phyloP scores from a whole-genome alignment of 35 echinoderm and acorn worm species.

The Amphiura filiformis region DNA sequence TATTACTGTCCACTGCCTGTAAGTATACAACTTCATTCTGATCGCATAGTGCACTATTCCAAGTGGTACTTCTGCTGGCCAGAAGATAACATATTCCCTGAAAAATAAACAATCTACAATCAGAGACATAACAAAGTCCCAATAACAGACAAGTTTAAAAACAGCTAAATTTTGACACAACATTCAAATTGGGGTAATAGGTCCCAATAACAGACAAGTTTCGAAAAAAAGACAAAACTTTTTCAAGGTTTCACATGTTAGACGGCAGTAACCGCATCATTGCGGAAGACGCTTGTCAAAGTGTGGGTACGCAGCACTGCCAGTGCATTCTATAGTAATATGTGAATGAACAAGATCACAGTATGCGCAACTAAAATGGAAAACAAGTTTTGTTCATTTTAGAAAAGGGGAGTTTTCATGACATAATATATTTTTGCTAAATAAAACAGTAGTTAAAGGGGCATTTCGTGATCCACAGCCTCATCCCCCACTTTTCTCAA shows the following conservation, averaged over 20 bases:
- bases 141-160: background rate
- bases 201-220: background rate
- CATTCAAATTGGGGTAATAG: background rate
- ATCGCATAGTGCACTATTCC: background rate
- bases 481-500: too few species aligned
- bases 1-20: slow-evolving; percentile 29
- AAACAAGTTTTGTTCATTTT: too few species aligned
- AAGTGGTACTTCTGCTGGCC: background rate
- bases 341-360: too few species aligned
- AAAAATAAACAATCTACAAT: background rate
- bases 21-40: background rate
- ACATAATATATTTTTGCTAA: background rate
- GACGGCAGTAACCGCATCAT: too few species aligned
- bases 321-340: too few species aligned
- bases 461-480: too few species aligned
- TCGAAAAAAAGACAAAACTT: too few species aligned
- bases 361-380: too few species aligned
- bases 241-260: too few species aligned
- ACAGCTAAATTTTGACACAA: background rate
- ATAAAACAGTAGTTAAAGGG: background rate
- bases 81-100: background rate
- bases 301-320: too few species aligned
- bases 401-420: too few species aligned
- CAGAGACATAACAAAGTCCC: background rate
- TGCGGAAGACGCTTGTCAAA: too few species aligned